phyloP scores from a whole-genome alignment of 2,797 vertebrate genomes.

The Alauda arvensis region DNA sequence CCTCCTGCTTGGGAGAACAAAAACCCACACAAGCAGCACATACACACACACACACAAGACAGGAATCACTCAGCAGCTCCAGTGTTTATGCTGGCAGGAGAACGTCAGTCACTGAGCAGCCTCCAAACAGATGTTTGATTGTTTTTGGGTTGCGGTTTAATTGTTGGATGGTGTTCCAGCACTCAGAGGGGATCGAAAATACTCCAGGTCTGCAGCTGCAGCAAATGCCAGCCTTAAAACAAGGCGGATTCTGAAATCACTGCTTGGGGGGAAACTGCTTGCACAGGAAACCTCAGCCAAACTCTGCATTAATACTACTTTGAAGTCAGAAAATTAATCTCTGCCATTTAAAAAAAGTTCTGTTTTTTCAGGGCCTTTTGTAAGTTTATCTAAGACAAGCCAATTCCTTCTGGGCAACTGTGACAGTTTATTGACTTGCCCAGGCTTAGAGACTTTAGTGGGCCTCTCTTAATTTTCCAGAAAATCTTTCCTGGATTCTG shows the following conservation, averaged over 20 bases:
- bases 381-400: conserved; percentile 67
- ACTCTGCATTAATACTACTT: conserved; percentile 81
- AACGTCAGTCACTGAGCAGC: conserved; percentile 73
- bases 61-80: conserved; percentile 57
- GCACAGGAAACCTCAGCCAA: conserved; percentile 73
- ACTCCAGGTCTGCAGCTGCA: conserved; percentile 83
- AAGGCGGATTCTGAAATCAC: conserved; percentile 71
- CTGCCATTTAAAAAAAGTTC: conserved; percentile 62
- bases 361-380: conserved; percentile 64
- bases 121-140: conserved; percentile 94
- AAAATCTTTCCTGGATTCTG: conserved; percentile 36
- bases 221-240: conserved; percentile 72
- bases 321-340: conserved; percentile 77
- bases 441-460: conserved; percentile 37
- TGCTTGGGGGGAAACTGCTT: conserved; percentile 70
- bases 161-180: conserved; percentile 85
- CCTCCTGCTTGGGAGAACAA: not conserved
- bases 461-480: conserved; percentile 26
- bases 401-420: conserved; percentile 62
- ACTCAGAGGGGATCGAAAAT: conserved; percentile 76
- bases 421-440: conserved; percentile 60
- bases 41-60: not conserved
- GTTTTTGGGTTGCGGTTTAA: conserved; percentile 87
- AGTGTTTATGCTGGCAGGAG: conserved; percentile 82
- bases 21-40: not conserved